Base-by-base conservation (phyloP, 92 coral and sea anemone genomes). In the Paragorgia papillata region DNA sequence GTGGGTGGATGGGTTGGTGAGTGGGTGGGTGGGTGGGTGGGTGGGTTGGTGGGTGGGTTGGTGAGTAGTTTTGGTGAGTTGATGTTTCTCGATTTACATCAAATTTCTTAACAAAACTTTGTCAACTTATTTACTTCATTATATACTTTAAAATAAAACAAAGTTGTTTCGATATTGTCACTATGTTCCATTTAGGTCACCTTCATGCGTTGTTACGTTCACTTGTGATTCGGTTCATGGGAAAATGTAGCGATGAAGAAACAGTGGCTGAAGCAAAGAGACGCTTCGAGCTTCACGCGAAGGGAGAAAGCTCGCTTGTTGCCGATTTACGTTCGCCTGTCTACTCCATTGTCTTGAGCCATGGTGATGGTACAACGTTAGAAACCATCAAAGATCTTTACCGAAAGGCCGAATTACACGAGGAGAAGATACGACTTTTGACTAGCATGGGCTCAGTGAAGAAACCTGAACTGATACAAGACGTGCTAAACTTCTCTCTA, bases 271-370 rank as follows among this genome's bases (percentile, higher is more conserved):
- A 95, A 77, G 99, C 97, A 6, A 76, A 56, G 37, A 71, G 79
- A 67, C 89, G 99, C 31, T 95, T 95, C 64, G 79, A 92, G 12
- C 90, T 89, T 4, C 99, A 95, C 87, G 92, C 88, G 58, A 91
- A 85, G 22, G 91, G 89, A 29, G 92, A 95, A 57, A 48, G 83
- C 60, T 76, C 86, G 31, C 73, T 95, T 56, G 89, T 90, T 18
- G 99, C 99, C 6, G 99, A 95, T 69, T 74, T 95, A 69, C 81
- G 99, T 26, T 80, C 99, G 57, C 90, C 99, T 1, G 94, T 95
- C 12, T 95, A 95, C 80, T 83, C 92, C 73, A 95, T 86, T 37
- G 97, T 95, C 35, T 85, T 95, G 29, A 89, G 82, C 21, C 85
- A 83, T 62, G 97, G 99, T 7, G 90, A 95, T 73, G 83, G 62